Percentiles rank a stretch among this genome's conserved stretches.
Evolutionary conservation across 1,140 invertebrate species (phyloP).

Genomic region (Trichonephila clavipes): DNA sequence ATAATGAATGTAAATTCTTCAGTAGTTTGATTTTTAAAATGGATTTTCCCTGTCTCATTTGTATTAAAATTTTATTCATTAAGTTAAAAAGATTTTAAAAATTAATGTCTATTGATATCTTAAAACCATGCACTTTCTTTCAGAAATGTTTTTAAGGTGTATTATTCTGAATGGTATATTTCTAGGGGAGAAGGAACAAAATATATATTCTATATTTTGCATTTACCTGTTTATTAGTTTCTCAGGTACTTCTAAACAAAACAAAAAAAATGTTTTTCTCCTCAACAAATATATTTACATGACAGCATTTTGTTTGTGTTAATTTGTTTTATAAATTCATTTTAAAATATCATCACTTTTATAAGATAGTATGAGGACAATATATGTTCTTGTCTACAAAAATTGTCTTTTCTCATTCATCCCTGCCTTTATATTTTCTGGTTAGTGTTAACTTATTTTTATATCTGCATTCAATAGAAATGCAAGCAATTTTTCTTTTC

Average conservation of each 20-base stretch:
- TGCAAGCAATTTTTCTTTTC: background rate
- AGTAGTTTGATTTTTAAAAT: too few species aligned
- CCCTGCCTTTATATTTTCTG: background rate
- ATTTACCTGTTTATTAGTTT: background rate
- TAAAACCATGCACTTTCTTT: too few species aligned
- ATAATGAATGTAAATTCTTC: too few species aligned
- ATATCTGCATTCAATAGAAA: conserved; percentile 21
- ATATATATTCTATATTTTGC: background rate
- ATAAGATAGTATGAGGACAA: background rate
- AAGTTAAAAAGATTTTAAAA: too few species aligned
- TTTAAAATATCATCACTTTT: background rate
- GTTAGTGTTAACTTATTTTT: conserved; percentile 48
- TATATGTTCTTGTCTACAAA: too few species aligned
- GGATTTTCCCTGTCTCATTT: too few species aligned
- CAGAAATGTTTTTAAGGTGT: too few species aligned
- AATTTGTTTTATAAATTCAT: background rate
- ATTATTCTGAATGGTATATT: background rate
- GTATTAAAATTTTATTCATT: too few species aligned
- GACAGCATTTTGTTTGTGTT: background rate
- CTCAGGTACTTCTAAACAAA: background rate
- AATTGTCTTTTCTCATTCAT: background rate
- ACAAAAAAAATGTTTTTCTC: background rate
- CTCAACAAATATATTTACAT: background rate
- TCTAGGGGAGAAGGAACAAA: background rate
- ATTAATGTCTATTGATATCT: too few species aligned